Evolutionary conservation across 2,888 invertebrate genomes (phyloP).

Genomic region (Toxonevra muliebris): DNA sequence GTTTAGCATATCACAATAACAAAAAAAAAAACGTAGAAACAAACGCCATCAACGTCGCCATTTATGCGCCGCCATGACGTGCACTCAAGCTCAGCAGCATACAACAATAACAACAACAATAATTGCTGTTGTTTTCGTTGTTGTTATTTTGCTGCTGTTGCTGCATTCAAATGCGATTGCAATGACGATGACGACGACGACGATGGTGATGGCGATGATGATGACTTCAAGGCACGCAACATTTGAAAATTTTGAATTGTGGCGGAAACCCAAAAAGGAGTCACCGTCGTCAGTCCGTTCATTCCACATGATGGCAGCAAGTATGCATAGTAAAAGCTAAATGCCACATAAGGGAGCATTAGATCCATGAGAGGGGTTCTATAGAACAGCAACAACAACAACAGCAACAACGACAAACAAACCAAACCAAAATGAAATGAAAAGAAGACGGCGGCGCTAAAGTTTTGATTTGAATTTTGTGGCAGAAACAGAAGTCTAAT

Average conservation of each 20-base stretch:
- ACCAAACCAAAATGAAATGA: too few relatives aligned
- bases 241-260: conserved; percentile 55
- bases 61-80: conserved; percentile 45
- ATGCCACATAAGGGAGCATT: conserved; percentile 41
- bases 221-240: conserved; percentile 65
- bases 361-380: not conserved
- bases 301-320: conserved; percentile 10
- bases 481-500: conserved; percentile 36
- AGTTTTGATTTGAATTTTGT: conserved; percentile 41
- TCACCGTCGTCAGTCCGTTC: conserved; percentile 15
- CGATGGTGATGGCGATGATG: conserved; percentile 35
- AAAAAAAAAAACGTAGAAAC: not conserved
- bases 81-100: conserved; percentile 20
- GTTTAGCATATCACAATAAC: too few relatives aligned
- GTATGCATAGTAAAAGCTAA: conserved; percentile 33
- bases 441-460: conserved; percentile 34
- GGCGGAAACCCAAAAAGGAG: conserved; percentile 35
- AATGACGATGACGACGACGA: conserved; percentile 31
- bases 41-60: conserved; percentile 34
- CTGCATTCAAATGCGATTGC: conserved; percentile 38
- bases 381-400: conserved; percentile 21
- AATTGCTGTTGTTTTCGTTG: conserved; percentile 17
- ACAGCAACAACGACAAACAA: conserved; percentile 17
- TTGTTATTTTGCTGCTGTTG: conserved; percentile 25
- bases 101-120: conserved; percentile 25